These are phyloP conservation scores for Rhingia rostrata DNA, from an alignment of 2,888 invertebrate species.

Conservation along the genomic window DNA sequence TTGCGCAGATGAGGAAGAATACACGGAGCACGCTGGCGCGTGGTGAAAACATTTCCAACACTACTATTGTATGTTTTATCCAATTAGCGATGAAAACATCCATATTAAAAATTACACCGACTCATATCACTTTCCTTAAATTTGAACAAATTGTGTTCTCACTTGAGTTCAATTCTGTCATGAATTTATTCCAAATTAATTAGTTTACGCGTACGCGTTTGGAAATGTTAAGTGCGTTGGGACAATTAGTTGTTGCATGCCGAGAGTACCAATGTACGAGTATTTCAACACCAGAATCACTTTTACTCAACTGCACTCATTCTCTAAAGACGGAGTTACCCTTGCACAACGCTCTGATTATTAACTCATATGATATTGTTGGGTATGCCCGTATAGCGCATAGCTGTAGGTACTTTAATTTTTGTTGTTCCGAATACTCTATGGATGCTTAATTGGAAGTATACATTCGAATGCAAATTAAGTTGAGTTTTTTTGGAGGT, in stretches of 20 bases:
- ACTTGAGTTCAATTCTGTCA: constrained; percentile 12
- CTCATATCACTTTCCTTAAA: constrained; percentile 2
- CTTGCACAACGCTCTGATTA: not conserved
- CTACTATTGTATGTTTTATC: too few relatives aligned
- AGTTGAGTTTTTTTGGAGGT: constrained; percentile 50
- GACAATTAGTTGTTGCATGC: not conserved
- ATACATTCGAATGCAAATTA: constrained; percentile 56
- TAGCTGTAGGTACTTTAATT: too few relatives aligned
- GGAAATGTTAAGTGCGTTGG: constrained; percentile 22
- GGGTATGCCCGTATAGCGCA: constrained; percentile 2
- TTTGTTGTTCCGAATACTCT: not conserved
- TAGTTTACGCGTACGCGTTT: constrained; percentile 39
- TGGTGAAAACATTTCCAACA: too few relatives aligned
- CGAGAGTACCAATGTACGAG: constrained; percentile 24
- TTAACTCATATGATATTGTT: constrained; percentile 14
- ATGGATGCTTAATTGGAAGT: constrained; percentile 42
- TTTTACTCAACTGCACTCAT: constrained; percentile 5
- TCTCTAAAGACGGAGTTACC: constrained; percentile 5
- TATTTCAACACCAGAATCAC: constrained; percentile 22
- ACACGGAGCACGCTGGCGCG: too few relatives aligned
- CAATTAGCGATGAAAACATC: not conserved
- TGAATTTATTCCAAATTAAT: constrained; percentile 45
- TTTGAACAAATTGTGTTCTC: constrained; percentile 41
- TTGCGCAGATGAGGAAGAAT: too few relatives aligned
- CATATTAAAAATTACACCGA: not conserved